Conservation (phyloP, 1,140 invertebrate species). For the Helicoverpa armigera region DNA sequence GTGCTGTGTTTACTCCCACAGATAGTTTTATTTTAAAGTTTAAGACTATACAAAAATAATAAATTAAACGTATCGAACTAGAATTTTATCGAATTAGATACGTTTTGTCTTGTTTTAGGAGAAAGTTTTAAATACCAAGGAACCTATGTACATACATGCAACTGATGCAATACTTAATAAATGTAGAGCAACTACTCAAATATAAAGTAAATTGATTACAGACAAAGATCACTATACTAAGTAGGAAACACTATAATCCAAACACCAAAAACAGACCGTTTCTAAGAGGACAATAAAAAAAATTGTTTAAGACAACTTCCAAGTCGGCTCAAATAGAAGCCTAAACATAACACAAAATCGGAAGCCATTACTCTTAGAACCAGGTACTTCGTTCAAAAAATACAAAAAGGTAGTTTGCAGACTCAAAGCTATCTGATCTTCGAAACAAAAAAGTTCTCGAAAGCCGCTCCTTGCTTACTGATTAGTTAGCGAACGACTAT, state of each 20-base stretch:
- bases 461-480: conserved; percentile 40
- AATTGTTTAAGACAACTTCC: conserved; percentile 3
- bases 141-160: too few species aligned
- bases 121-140: too few species aligned
- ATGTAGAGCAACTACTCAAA: too few species aligned
- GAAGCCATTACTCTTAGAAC: conserved; percentile 34
- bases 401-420: conserved; percentile 42
- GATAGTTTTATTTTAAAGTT: background rate
- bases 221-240: too few species aligned
- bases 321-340: conserved; percentile 16
- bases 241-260: too few species aligned
- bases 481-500: conserved; percentile 41
- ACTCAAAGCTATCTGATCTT: conserved; percentile 47
- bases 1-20: conserved; percentile 23
- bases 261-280: background rate
- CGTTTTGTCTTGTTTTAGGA: too few species aligned
- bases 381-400: conserved; percentile 36
- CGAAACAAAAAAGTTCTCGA: conserved; percentile 45
- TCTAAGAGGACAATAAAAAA: conserved; percentile 19
- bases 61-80: too few species aligned
- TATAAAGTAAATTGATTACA: too few species aligned
- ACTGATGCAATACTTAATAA: too few species aligned
- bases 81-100: too few species aligned
- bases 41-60: background rate
- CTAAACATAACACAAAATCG: conserved; percentile 38